These are phyloP conservation scores for Rostratula benghalensis DNA, from an alignment of 2,113 vertebrate genomes.

Conservation along the genomic window DNA sequence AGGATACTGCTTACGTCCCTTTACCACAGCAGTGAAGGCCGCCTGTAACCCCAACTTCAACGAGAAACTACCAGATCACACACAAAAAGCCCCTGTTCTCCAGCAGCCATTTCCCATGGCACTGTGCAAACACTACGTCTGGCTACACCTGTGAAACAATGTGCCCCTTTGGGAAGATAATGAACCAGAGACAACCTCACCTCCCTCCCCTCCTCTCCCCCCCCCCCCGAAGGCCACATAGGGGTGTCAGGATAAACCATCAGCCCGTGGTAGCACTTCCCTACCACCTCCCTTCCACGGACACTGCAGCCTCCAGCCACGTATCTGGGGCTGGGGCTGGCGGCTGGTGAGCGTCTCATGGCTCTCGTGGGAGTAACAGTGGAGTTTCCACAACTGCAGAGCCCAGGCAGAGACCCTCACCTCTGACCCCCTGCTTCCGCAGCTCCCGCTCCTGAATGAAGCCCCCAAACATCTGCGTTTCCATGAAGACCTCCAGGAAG, in stretches of 20 bases:
- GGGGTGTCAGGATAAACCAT: not conserved
- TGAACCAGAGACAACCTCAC: not conserved
- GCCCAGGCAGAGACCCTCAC: slow-evolving; percentile 60
- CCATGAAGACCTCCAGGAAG: slow-evolving; percentile 97
- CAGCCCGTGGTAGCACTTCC: not conserved
- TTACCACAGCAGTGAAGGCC: not conserved
- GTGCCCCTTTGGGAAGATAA: not conserved
- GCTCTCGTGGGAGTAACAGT: accelerated
- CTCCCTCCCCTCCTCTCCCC: too few species aligned
- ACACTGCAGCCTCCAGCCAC: not conserved
- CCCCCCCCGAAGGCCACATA: not conserved
- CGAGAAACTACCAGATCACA: not conserved
- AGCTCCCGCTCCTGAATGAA: slow-evolving; percentile 93
- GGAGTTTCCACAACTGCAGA: not conserved
- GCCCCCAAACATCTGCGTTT: slow-evolving; percentile 92
- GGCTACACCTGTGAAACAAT: accelerated
- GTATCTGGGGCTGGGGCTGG: not conserved
- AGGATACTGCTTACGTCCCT: not conserved
- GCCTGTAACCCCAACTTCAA: not conserved
- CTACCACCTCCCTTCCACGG: not conserved
- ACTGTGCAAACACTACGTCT: not conserved
- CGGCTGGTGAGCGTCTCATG: not conserved
- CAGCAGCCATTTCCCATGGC: not conserved
- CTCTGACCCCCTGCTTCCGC: slow-evolving; percentile 86
- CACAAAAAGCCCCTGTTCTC: not conserved